Percentiles rank a stretch among this genome's conserved stretches.
Conservation (phyloP, 92 coral and sea anemone genomes). For the Parazoanthus darwini region DNA sequence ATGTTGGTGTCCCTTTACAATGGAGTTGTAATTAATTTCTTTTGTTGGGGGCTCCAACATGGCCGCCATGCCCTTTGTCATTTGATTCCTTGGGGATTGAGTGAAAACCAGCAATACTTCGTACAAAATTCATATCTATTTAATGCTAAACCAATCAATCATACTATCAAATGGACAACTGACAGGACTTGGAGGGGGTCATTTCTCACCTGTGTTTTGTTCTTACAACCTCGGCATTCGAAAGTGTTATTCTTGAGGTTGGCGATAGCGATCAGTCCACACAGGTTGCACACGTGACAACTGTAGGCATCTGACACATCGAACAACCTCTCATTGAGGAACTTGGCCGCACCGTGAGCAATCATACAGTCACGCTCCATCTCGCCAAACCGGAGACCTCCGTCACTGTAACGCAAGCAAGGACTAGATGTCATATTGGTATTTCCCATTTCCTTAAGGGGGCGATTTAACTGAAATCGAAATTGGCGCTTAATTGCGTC, state of each 20-base stretch:
- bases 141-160: too few species aligned
- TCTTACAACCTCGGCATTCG: constrained; percentile 97
- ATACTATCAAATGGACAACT: neutral
- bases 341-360: constrained; percentile 98
- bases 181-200: neutral
- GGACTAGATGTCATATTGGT: neutral
- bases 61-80: too few species aligned
- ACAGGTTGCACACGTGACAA: constrained; percentile 96
- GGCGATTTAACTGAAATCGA: too few species aligned
- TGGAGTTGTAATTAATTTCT: too few species aligned
- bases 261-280: constrained; percentile 97
- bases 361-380: constrained; percentile 99
- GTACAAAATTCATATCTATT: too few species aligned
- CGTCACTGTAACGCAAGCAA: constrained; percentile 68
- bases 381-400: constrained; percentile 99
- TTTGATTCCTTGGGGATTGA: too few species aligned
- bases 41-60: too few species aligned
- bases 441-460: neutral
- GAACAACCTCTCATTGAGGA: constrained; percentile 95
- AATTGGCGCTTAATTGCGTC: too few species aligned
- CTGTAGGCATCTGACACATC: constrained; percentile 99
- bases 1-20: too few species aligned
- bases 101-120: too few species aligned
- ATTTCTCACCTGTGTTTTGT: constrained; percentile 87
- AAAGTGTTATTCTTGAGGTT: constrained; percentile 93